Conservation (phyloP, 2,797 vertebrate genomes). For the Sarcophilus harrisii region DNA sequence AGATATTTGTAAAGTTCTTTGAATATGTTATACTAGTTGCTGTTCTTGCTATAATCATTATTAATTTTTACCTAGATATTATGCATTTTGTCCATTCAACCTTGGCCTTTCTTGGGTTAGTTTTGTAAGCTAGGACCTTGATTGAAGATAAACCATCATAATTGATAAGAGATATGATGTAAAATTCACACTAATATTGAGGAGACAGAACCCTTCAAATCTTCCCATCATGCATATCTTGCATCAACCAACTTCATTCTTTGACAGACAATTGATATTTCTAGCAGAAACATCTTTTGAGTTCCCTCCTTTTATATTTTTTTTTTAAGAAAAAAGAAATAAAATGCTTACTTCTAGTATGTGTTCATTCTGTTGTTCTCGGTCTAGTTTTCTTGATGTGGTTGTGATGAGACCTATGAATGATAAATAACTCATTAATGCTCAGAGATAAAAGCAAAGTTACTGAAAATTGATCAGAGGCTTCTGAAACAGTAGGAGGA, state of each 20-base stretch:
- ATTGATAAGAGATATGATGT: background rate
- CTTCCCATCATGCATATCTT: background rate
- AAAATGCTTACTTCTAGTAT: conserved; percentile 93
- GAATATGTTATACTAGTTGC: background rate
- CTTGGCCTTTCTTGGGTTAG: background rate
- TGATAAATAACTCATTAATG: conserved; percentile 65
- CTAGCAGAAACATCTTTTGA: background rate
- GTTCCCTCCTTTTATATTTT: background rate
- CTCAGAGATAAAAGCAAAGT: conserved; percentile 45
- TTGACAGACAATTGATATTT: background rate
- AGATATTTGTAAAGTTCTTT: background rate
- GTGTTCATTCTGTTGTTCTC: conserved; percentile 97
- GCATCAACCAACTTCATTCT: background rate
- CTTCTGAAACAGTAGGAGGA: background rate
- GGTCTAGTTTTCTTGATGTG: conserved; percentile 95
- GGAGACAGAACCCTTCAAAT: background rate
- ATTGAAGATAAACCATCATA: background rate
- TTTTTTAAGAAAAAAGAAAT: background rate
- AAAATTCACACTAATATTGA: background rate
- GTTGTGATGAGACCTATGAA: conserved; percentile 95
- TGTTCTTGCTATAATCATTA: background rate
- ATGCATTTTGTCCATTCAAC: background rate
- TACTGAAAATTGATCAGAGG: background rate
- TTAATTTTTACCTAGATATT: background rate
- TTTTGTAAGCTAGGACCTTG: background rate